phyloP scores from a whole-genome alignment of 2,797 vertebrate species.

The Cyclopterus lumpus region DNA sequence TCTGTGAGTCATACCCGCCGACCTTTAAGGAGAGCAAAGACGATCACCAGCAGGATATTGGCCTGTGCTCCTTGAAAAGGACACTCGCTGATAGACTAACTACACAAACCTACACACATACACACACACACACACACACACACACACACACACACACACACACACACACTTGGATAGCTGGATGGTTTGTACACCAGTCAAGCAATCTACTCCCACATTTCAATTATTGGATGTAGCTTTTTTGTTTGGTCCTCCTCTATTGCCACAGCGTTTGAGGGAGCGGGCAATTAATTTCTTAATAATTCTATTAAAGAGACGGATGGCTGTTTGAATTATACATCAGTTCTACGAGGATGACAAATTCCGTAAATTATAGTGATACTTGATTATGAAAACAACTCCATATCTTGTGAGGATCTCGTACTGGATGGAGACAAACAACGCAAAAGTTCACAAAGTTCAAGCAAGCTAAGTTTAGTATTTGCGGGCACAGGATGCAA shows the following conservation, averaged over 20 bases:
- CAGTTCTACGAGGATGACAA: constrained; percentile 70
- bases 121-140: constrained; percentile 17
- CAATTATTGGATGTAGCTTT: constrained; percentile 86
- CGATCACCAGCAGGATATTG: constrained; percentile 59
- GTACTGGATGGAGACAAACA: constrained; percentile 23
- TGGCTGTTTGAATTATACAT: constrained; percentile 74
- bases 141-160: constrained; percentile 14
- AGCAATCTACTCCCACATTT: constrained; percentile 81
- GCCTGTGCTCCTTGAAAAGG: constrained; percentile 69
- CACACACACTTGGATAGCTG: constrained; percentile 43
- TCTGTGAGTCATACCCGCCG: constrained; percentile 63
- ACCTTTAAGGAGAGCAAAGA: constrained; percentile 66
- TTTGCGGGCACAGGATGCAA: background rate
- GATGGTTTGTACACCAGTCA: constrained; percentile 46
- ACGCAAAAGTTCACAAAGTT: constrained; percentile 24
- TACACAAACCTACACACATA: constrained; percentile 25
- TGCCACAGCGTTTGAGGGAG: constrained; percentile 71
- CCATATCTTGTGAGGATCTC: constrained; percentile 11
- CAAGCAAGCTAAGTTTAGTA: background rate
- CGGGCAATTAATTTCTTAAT: constrained; percentile 81
- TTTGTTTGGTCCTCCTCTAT: constrained; percentile 68
- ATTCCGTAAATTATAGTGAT: constrained; percentile 60
- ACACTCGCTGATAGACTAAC: constrained; percentile 58
- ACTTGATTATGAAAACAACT: constrained; percentile 59
- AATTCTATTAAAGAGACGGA: constrained; percentile 87